phyloP scores from a whole-genome alignment of 2,888 invertebrate genomes.

The Anoncus sp. region DNA sequence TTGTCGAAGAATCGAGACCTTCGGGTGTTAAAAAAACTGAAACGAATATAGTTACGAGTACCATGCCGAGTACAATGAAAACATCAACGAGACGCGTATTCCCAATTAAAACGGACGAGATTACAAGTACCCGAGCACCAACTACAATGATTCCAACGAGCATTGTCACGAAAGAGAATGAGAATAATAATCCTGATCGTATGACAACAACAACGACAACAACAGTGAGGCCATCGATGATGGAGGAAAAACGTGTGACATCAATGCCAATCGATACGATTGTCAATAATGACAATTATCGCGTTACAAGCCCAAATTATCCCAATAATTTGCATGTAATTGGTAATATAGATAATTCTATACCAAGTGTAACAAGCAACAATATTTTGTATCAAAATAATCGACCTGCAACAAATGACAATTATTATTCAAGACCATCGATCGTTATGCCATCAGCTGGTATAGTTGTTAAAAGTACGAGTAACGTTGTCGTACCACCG shows the following conservation, averaged over 20 bases:
- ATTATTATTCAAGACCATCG: conserved; percentile 49
- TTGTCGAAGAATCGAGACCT: conserved; percentile 18
- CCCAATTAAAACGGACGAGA: conserved; percentile 27
- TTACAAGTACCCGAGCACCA: conserved; percentile 61
- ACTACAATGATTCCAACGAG: conserved; percentile 30
- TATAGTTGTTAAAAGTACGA: conserved; percentile 84
- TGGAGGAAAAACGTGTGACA: conserved; percentile 67
- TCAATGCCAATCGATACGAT: conserved; percentile 75
- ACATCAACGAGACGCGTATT: conserved; percentile 21
- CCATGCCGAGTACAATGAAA: conserved; percentile 53
- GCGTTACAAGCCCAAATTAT: conserved; percentile 47
- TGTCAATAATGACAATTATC: conserved; percentile 31
- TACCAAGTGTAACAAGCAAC: conserved; percentile 54
- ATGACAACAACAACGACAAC: not conserved
- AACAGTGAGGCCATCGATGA: conserved; percentile 2
- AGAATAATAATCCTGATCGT: too few relatives aligned
- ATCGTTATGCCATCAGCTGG: conserved; percentile 42
- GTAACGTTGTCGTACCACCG: conserved; percentile 87
- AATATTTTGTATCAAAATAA: conserved; percentile 65
- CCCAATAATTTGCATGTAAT: conserved; percentile 68
- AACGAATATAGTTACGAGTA: conserved; percentile 9
- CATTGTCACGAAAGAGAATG: not conserved
- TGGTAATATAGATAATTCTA: conserved; percentile 59
- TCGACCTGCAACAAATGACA: conserved; percentile 63
- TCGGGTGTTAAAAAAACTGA: too few relatives aligned